These are phyloP conservation scores for Crotophaga sulcirostris DNA, from an alignment of 2,113 vertebrate genomes.

Conservation along the genomic window DNA sequence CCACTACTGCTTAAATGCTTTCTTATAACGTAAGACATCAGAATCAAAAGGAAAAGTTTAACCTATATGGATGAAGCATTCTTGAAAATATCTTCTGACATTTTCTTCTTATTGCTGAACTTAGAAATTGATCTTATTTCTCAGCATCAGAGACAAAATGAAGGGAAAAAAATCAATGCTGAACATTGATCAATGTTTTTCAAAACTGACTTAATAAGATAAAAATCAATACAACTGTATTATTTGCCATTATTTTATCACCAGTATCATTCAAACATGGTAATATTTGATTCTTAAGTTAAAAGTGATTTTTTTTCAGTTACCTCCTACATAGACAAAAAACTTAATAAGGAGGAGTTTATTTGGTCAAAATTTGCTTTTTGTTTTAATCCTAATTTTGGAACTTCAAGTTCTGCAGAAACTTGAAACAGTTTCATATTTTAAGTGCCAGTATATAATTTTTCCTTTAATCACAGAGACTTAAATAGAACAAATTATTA, in stretches of 20 bases:
- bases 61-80: background rate
- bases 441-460: conserved; percentile 1
- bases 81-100: conserved; percentile 42
- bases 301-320: conserved; percentile 30
- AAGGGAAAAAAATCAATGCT: conserved; percentile 46
- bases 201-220: conserved; percentile 59
- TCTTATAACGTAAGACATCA: background rate
- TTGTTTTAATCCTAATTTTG: conserved; percentile 17
- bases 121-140: conserved; percentile 62
- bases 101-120: conserved; percentile 55
- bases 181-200: conserved; percentile 56
- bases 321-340: background rate
- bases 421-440: background rate
- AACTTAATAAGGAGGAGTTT: background rate
- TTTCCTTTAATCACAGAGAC: conserved; percentile 21
- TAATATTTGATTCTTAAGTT: conserved; percentile 34
- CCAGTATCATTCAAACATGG: conserved; percentile 5
- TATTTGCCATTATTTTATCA: conserved; percentile 38
- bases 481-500: conserved; percentile 38
- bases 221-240: conserved; percentile 53
- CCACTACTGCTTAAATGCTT: background rate
- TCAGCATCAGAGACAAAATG: conserved; percentile 45
- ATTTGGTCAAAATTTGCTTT: background rate
- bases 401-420: background rate
- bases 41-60: background rate